These are phyloP conservation scores for Ligdia adustata DNA, from an alignment of 2,888 invertebrate species.

Conservation along the genomic window DNA sequence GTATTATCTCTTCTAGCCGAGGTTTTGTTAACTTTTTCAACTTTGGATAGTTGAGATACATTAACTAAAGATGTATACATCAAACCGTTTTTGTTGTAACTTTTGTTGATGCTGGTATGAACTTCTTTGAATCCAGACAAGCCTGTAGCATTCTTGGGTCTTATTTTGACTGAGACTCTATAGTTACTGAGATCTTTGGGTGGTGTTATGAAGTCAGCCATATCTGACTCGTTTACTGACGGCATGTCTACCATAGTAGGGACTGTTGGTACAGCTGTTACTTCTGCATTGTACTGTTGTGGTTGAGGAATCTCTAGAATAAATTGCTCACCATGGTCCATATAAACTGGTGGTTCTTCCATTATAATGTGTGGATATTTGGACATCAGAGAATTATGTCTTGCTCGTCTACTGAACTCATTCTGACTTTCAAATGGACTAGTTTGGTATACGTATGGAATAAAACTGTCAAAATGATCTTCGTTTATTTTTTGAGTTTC, in stretches of 20 bases:
- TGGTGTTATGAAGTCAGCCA: constrained; percentile 46
- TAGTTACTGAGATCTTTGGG: constrained; percentile 46
- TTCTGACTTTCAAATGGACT: constrained; percentile 18
- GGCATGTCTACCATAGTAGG: constrained; percentile 3
- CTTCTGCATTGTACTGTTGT: constrained; percentile 23
- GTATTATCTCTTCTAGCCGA: constrained; percentile 15
- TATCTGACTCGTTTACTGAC: constrained; percentile 42
- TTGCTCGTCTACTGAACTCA: constrained; percentile 43
- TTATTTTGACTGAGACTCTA: constrained; percentile 67
- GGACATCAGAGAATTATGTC: constrained; percentile 60
- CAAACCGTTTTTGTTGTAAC: constrained; percentile 64
- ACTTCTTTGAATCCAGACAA: constrained; percentile 67
- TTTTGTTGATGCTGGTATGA: constrained; percentile 71
- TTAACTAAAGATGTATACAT: constrained; percentile 64
- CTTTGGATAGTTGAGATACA: constrained; percentile 69
- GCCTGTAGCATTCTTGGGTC: constrained; percentile 59
- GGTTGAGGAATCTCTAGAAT: background rate
- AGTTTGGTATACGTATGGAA: constrained; percentile 44
- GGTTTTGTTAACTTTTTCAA: constrained; percentile 51
- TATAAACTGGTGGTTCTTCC: constrained; percentile 47
- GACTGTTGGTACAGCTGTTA: background rate
- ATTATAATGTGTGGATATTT: constrained; percentile 72
- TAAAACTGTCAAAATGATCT: constrained; percentile 41
- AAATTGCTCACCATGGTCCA: background rate
- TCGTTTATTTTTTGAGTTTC: constrained; percentile 27